phyloP scores from a whole-genome alignment of 2,888 invertebrate genomes.

The Nysson spinosus region DNA sequence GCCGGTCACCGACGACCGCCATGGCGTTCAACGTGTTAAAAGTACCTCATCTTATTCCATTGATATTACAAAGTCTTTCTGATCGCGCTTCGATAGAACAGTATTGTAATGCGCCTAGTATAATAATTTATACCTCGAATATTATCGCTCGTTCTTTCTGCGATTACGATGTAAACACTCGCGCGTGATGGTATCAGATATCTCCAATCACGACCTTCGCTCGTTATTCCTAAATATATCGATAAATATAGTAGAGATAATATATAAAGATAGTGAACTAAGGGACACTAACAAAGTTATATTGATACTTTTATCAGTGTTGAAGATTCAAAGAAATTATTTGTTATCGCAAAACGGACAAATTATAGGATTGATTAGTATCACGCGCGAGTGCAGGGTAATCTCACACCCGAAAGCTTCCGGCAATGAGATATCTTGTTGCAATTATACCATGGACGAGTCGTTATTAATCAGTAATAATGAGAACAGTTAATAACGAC shows the following conservation, averaged over 20 bases:
- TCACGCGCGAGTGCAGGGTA: neutral
- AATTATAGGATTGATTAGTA: neutral
- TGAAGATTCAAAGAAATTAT: slow-evolving; percentile 41
- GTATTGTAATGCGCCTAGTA: too few species aligned
- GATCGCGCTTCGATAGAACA: too few species aligned
- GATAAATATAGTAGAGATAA: slow-evolving; percentile 45
- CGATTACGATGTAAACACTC: too few species aligned
- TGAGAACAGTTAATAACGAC: slow-evolving; percentile 5
- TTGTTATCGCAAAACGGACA: slow-evolving; percentile 16
- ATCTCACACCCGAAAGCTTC: too few species aligned
- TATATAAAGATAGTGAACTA: slow-evolving; percentile 41
- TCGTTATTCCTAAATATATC: slow-evolving; percentile 38
- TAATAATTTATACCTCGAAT: too few species aligned
- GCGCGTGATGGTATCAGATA: neutral
- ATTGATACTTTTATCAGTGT: slow-evolving; percentile 49
- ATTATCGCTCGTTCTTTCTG: too few species aligned
- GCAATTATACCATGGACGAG: slow-evolving; percentile 3
- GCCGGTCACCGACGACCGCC: too few species aligned
- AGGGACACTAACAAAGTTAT: slow-evolving; percentile 24
- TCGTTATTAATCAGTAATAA: slow-evolving; percentile 9
- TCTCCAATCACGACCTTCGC: slow-evolving; percentile 26
- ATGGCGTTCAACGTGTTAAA: too few species aligned
- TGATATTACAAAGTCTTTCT: too few species aligned
- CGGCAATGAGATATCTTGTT: neutral
- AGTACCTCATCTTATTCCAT: too few species aligned